Base-by-base conservation (phyloP, 35 echinoderm and acorn worm species). In the Antedon bifida region DNA sequence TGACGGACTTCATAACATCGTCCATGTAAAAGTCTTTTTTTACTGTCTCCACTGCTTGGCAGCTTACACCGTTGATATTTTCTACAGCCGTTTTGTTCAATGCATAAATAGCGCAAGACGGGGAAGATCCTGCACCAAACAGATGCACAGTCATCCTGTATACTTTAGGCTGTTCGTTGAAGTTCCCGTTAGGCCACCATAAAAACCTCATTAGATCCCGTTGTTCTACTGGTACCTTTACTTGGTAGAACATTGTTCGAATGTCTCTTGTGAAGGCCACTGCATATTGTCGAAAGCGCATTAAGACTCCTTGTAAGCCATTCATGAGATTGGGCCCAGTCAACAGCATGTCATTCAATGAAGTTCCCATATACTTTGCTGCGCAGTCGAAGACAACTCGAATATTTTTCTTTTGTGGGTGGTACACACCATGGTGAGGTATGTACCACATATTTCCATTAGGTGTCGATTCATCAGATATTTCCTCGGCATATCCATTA, bases 291-390 rank as follows among this genome's bases (percentile, higher is more conserved):
- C 92, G 14, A 16, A 84, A 94, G 31, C 88, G 82, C 77, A 86
- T 80, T 34, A 94, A 30, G 2, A 90, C 82, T 34, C 88, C 85
- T 64, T 80, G 14, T 29, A 94, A n/a, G 29, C 77, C 82, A 39
- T 88, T 94, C 17, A 88, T 87, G 29, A 94, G 76, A 42, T 94
- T 86, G 30, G 92, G 92, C 23, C 92, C 88, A 34, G 84, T 87
- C 14, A 94, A 42, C 35, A 94, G 39, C 30, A 81, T 19, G 35
- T 86, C 81, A 45, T 94, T 94, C 5, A 94, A 36, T 10, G 85
- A 94, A 8, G 80, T 33, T 28, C 88, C 92, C 80, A 46, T 32
- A 75, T 74, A 93, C 38, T 74, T 88, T 29, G 81, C 87, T 34
- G 79, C 34, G 76, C 84, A 89, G 32, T 89, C 88, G 83, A 86